phyloP scores from a whole-genome alignment of 2,113 vertebrate genomes.

The Anolis sagrei region DNA sequence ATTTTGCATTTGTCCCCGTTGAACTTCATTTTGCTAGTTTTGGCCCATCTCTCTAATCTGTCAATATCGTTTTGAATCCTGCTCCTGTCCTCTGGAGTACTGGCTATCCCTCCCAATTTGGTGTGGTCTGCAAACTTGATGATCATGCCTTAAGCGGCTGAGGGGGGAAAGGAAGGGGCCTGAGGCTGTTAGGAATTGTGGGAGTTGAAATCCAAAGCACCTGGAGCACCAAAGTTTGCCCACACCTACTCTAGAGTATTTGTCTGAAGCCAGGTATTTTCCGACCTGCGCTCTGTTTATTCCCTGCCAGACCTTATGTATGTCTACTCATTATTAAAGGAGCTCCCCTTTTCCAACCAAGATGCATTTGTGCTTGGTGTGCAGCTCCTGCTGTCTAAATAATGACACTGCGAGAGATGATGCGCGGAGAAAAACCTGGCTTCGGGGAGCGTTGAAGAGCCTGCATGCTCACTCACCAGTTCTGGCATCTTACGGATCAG shows the following conservation, averaged over 20 bases:
- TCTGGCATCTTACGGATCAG: conserved; percentile 79
- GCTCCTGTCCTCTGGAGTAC: too few relatives aligned
- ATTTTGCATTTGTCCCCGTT: too few relatives aligned
- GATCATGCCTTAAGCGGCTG: too few relatives aligned
- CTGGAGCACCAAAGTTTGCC: neutral
- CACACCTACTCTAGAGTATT: neutral
- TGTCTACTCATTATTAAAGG: neutral
- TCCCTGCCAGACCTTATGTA: neutral
- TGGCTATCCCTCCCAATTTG: too few relatives aligned
- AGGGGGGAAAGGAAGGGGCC: too few relatives aligned
- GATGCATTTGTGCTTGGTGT: neutral
- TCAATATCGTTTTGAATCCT: too few relatives aligned
- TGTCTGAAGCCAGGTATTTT: neutral
- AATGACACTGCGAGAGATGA: neutral
- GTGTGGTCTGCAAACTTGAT: too few relatives aligned
- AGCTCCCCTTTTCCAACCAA: neutral
- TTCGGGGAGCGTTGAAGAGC: neutral
- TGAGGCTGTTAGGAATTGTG: too few relatives aligned
- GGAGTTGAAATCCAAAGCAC: neutral
- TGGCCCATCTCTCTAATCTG: too few relatives aligned
- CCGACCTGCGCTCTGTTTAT: neutral
- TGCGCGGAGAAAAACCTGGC: neutral
- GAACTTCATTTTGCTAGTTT: too few relatives aligned
- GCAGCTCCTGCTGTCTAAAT: neutral
- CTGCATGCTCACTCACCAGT: conserved; percentile 75